Evolutionary conservation across 2,888 invertebrate genomes (phyloP).

Genomic region (Trachelus troglodyta): DNA sequence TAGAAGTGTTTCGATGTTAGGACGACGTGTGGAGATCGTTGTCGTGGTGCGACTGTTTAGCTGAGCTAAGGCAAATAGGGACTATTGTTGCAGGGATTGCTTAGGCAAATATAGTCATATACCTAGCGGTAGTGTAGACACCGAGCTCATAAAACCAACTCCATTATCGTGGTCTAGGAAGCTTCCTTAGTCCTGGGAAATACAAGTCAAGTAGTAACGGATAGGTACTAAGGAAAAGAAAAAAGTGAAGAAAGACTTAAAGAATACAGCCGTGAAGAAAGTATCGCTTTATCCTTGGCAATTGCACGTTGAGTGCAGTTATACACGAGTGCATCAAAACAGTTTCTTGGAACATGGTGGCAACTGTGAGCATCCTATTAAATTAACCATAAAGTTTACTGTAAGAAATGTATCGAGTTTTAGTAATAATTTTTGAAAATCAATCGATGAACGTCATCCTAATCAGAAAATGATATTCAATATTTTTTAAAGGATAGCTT

Average conservation of each 20-base stretch:
- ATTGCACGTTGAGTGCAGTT: neutral
- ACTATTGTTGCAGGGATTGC: neutral
- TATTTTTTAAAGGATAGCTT: neutral
- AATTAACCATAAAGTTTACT: neutral
- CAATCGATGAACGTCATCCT: neutral
- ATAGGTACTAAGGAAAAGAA: neutral
- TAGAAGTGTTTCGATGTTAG: neutral
- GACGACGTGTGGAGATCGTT: neutral
- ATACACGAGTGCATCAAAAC: neutral
- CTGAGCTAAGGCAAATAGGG: neutral
- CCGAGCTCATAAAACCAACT: conserved; percentile 3
- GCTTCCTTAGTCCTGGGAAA: neutral
- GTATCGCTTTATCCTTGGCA: neutral
- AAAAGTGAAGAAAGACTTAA: neutral
- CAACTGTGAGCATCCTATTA: neutral
- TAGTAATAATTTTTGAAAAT: neutral
- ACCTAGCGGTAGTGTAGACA: neutral
- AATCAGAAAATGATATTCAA: neutral
- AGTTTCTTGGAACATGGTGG: neutral
- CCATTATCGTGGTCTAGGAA: neutral
- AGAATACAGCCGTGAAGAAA: neutral
- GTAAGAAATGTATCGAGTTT: neutral
- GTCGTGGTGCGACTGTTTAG: neutral
- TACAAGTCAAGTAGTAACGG: neutral
- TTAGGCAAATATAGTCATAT: conserved; percentile 1